Conservation (phyloP, 1,140 invertebrate genomes). For the Pseudomyrmex pallidus region DNA sequence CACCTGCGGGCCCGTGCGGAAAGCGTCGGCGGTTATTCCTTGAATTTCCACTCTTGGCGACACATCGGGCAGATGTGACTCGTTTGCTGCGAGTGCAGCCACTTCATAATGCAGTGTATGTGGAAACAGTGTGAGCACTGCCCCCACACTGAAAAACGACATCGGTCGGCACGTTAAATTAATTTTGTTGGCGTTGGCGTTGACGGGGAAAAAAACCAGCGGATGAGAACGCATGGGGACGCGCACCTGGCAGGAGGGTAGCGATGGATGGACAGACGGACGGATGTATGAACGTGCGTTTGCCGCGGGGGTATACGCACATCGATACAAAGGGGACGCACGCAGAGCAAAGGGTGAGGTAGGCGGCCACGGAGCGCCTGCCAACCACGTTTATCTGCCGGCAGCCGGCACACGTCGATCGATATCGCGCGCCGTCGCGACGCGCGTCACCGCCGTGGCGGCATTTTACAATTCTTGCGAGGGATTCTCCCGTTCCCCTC, state of each 20-base stretch:
- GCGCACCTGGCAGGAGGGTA: constrained; percentile 44
- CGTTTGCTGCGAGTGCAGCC: constrained; percentile 98
- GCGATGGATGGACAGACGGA: constrained; percentile 23
- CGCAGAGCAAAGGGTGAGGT: constrained; percentile 52
- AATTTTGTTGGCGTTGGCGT: background rate
- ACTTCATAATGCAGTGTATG: constrained; percentile 99
- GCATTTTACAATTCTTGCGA: constrained; percentile 54
- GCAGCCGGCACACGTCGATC: constrained; percentile 71
- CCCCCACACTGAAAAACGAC: constrained; percentile 94
- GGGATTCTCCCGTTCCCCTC: background rate
- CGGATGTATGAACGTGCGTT: constrained; percentile 30
- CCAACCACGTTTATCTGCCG: constrained; percentile 61
- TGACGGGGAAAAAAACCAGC: no score
- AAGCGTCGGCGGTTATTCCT: constrained; percentile 87
- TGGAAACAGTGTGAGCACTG: constrained; percentile 99
- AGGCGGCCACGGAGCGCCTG: background rate
- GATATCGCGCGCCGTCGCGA: constrained; percentile 73
- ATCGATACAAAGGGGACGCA: constrained; percentile 43
- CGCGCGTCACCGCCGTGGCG: constrained; percentile 45
- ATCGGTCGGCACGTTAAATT: constrained; percentile 49
- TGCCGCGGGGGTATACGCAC: constrained; percentile 47
- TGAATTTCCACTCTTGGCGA: constrained; percentile 99
- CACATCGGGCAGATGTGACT: constrained; percentile 99
- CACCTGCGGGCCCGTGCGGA: constrained; percentile 76
- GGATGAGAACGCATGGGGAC: background rate